Percentiles rank a stretch among this genome's conserved stretches.
phyloP scores from a whole-genome alignment of 2,797 vertebrate species.

The Pangasius sanitwongsei region DNA sequence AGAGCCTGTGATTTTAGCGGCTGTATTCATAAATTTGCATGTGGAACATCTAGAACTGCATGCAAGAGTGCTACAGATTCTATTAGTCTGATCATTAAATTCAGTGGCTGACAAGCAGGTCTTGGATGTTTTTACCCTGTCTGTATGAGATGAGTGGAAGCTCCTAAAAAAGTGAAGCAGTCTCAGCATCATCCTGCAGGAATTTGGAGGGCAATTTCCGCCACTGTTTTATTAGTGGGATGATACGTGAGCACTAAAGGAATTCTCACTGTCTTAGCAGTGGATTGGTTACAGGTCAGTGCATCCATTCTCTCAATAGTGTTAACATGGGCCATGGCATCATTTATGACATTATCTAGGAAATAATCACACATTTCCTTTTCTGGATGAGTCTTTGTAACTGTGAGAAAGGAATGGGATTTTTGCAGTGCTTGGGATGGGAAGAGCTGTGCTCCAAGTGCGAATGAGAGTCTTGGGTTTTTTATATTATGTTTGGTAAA shows the following conservation, averaged over 20 bases:
- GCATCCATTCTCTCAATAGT: not conserved
- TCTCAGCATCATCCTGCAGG: not conserved
- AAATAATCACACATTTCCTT: not conserved
- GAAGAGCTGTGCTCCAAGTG: not conserved
- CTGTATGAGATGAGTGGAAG: not conserved
- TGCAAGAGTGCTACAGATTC: not conserved
- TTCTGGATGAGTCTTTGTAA: not conserved
- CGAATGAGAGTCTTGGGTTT: not conserved
- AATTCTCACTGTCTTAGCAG: not conserved
- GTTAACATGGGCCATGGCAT: not conserved
- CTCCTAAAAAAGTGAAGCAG: slow-evolving; percentile 1
- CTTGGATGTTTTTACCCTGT: not conserved
- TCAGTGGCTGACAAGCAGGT: not conserved
- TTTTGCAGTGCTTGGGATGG: not conserved
- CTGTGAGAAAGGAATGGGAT: not conserved
- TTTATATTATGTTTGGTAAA: not conserved
- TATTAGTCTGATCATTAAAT: not conserved
- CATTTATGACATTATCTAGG: not conserved
- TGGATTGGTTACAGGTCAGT: not conserved
- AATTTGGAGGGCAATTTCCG: not conserved
- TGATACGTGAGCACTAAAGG: not conserved
- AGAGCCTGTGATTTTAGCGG: not conserved
- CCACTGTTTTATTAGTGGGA: not conserved
- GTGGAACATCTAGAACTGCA: not conserved
- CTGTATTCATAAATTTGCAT: not conserved